A percentile compares a stretch with the other conserved stretches of the same genome.
Conservation (phyloP, 2,888 invertebrate genomes). For the Amphimallon solstitiale region DNA sequence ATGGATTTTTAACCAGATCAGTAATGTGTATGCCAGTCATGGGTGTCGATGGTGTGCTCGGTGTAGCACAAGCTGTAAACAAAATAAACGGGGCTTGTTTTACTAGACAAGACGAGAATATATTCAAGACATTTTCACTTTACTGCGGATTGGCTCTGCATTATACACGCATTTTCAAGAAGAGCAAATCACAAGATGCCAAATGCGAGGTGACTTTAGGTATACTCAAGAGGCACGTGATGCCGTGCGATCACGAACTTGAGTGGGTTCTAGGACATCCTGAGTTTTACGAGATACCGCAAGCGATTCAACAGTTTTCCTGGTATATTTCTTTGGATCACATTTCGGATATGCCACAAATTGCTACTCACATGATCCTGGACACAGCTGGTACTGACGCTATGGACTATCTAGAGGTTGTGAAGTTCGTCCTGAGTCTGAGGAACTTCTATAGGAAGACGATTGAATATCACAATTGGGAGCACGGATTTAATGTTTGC, state of each 20-base stretch:
- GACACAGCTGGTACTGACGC: slow-evolving; percentile 64
- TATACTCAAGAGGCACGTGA: slow-evolving; percentile 65
- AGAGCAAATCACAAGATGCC: slow-evolving; percentile 45
- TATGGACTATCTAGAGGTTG: slow-evolving; percentile 60
- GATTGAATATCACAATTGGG: slow-evolving; percentile 72
- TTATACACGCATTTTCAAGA: slow-evolving; percentile 67
- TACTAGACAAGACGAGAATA: slow-evolving; percentile 65
- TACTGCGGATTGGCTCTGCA: slow-evolving; percentile 70
- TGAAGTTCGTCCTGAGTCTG: slow-evolving; percentile 66
- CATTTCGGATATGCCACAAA: slow-evolving; percentile 65
- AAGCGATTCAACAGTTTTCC: slow-evolving; percentile 63
- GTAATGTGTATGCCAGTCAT: slow-evolving; percentile 67
- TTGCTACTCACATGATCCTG: slow-evolving; percentile 66
- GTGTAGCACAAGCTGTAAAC: slow-evolving; percentile 70
- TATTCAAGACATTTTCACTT: slow-evolving; percentile 68
- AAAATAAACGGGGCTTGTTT: slow-evolving; percentile 66
- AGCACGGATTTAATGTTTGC: slow-evolving; percentile 71
- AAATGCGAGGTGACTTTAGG: slow-evolving; percentile 28
- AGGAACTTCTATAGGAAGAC: slow-evolving; percentile 65
- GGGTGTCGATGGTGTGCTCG: slow-evolving; percentile 63
- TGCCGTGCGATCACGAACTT: slow-evolving; percentile 67
- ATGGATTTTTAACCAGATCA: slow-evolving; percentile 68
- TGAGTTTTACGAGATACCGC: slow-evolving; percentile 60
- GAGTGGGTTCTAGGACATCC: slow-evolving; percentile 63
- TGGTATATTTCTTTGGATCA: slow-evolving; percentile 68